Evolutionary conservation across 2,113 vertebrate genomes (phyloP), one percentile per base, ranked within the genome.

Genomic region (Megaleporinus macrocephalus): DNA sequence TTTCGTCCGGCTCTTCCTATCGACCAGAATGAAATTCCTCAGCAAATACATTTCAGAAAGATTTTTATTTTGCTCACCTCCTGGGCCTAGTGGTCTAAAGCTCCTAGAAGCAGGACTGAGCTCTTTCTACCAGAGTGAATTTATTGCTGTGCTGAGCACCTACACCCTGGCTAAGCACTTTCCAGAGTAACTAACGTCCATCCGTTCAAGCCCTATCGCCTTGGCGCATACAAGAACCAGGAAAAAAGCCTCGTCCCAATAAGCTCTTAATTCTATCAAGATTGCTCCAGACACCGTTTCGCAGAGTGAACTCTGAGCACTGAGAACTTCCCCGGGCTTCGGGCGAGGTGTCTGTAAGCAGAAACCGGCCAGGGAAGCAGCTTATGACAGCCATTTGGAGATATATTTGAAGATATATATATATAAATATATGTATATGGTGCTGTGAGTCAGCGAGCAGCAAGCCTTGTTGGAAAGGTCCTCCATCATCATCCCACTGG

Each of bases 391-490:
- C 91, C 83, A 87, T 78, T 87, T 53, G 14, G 88, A 86, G 92
- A 93, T 88, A 91, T 94, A n/a, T n/a, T n/a, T n/a, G n/a, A n/a
- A n/a, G n/a, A n/a, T n/a, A n/a, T n/a, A n/a, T n/a, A n/a, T n/a
- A n/a, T n/a, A n/a, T n/a, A n/a, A n/a, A n/a, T n/a, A n/a, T n/a
- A n/a, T n/a, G n/a, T n/a, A 92, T 92, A 90, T 86, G 90, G 90
- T 84, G 90, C 93, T 93, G 92, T 94, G 92, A 95, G 94, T 94
- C 93, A 94, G 89, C 92, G 89, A 82, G 93, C 94, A 82, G 90
- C 90, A 89, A 93, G 86, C 87, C 92, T 94, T 95, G 44, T 22
- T 30, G 75, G 11, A 44, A 49, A 94, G 92, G 94, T 92, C 95
- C 91, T 90, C 92, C 89, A 92, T 93, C 89, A 92, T 93, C 93